Percentiles rank a stretch among this genome's conserved stretches.
phyloP scores from a whole-genome alignment of 2,888 invertebrate species.

The Plusia festucae region DNA sequence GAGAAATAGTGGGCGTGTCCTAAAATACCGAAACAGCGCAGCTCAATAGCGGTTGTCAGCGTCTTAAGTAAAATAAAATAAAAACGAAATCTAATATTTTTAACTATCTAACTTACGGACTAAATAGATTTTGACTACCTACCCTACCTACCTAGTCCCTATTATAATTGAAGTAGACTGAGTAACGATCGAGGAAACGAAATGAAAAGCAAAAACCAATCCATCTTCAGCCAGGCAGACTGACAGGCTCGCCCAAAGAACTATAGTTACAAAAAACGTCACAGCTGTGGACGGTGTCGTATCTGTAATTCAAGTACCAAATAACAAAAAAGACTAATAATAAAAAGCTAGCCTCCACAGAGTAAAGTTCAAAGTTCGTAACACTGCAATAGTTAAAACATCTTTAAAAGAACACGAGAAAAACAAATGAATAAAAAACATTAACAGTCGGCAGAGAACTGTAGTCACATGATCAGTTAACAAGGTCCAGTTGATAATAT shows the following conservation, averaged over 20 bases:
- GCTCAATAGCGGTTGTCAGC: no score
- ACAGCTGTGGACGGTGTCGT: background rate
- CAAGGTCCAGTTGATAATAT: slow-evolving; percentile 59
- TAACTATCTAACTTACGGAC: no score
- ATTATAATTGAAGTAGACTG: slow-evolving; percentile 7
- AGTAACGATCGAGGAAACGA: slow-evolving; percentile 6
- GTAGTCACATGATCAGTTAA: slow-evolving; percentile 46
- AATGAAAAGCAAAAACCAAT: slow-evolving; percentile 22
- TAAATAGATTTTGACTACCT: no score
- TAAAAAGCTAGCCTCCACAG: slow-evolving; percentile 21
- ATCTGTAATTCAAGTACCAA: background rate
- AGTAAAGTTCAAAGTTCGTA: slow-evolving; percentile 33
- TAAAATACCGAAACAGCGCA: no score
- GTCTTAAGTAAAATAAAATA: no score
- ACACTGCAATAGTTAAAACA: slow-evolving; percentile 15
- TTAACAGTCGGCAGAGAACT: slow-evolving; percentile 28
- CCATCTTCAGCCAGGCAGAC: slow-evolving; percentile 25
- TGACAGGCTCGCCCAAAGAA: background rate
- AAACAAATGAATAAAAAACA: slow-evolving; percentile 19
- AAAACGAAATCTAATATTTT: no score
- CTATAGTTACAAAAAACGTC: background rate
- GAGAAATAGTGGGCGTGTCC: no score
- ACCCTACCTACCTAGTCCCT: no score
- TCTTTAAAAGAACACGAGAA: slow-evolving; percentile 11
- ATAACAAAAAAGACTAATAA: background rate